Evolutionary conservation across 2,113 vertebrate genomes (phyloP).

Genomic region (Ageneiosus marmoratus): DNA sequence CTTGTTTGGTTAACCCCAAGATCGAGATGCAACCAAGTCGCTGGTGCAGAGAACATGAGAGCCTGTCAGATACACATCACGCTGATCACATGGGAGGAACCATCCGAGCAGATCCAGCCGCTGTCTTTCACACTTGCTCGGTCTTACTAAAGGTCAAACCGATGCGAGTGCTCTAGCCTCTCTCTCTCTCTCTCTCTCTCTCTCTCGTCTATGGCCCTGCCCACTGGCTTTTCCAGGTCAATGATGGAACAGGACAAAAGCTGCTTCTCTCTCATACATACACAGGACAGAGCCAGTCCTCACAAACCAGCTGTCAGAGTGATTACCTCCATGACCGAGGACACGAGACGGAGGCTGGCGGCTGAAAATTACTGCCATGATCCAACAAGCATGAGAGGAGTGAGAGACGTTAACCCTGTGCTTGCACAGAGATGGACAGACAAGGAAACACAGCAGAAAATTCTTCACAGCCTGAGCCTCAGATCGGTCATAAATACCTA

Average conservation of each 20-base stretch:
- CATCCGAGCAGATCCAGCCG: slow-evolving; percentile 1
- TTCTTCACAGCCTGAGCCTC: background rate
- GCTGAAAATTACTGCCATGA: slow-evolving; percentile 39
- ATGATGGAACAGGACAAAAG: slow-evolving; percentile 22
- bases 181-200: background rate
- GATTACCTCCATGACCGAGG: slow-evolving; percentile 44
- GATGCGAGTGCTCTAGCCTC: slow-evolving; percentile 7
- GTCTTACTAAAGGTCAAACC: slow-evolving; percentile 47
- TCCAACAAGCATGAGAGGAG: slow-evolving; percentile 13
- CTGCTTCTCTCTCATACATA: slow-evolving; percentile 6
- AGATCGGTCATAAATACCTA: background rate
- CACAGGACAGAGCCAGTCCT: slow-evolving; percentile 8
- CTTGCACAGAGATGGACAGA: background rate
- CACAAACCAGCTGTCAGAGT: slow-evolving; percentile 34
- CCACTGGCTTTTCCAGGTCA: slow-evolving; percentile 39
- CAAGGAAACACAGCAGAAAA: background rate
- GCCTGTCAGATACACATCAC: slow-evolving; percentile 12
- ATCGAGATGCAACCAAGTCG: background rate
- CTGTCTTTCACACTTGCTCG: slow-evolving; percentile 18
- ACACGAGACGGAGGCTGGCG: slow-evolving; percentile 39
- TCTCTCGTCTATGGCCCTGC: background rate
- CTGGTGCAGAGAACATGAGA: background rate
- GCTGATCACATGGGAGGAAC: slow-evolving; percentile 25
- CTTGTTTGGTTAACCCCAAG: no score
- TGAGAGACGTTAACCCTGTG: slow-evolving; percentile 24